Evolutionary conservation across 2,797 vertebrate genomes (phyloP), one percentile per base, ranked within the genome.

Genomic region (Cyprinella venusta): DNA sequence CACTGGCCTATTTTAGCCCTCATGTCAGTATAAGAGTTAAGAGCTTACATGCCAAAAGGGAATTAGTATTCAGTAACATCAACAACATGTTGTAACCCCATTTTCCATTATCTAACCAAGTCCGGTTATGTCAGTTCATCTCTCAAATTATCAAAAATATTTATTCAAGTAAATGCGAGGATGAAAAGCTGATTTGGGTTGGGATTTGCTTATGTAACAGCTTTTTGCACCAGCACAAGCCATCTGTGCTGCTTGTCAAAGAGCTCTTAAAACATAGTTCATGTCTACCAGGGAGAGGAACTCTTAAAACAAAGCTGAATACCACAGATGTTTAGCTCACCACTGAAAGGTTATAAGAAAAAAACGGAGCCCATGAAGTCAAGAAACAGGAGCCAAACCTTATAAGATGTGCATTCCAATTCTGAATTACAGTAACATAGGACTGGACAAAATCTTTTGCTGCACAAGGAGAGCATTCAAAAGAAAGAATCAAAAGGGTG

Each of bases 31-130:
- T 63, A 70, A 48, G 18, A 3, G 18, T 61, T 70, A 71, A 78
- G 21, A 67, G 81, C 33, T 83, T 45, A 38, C 8, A 65, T 48
- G 13, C 36, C 64, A 77, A 82, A 82, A 24, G 12, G 50, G n/a
- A 69, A 74, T 59, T 67, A 42, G 48, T 79, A 42, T 79, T 80
- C 12, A 76, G 64, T 26, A 83, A 75, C 50, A 74, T 80, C 56
- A 77, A 76, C 70, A 77, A 71, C 38, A 84, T 83, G 72, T 40
- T 80, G 26, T 65, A 81, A 65, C n/a, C 42, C 61, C 26, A 64
- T 70, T 84, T 76, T 56, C 30, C 77, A 76, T 56, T 65, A 77
- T 77, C 40, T 76, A 84, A 75, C 67, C 16, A 65, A 84, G 63
- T 36, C 54, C 40, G n/a, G 54, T 65, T 78, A 48, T 64, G 61